phyloP scores from a whole-genome alignment of 2,888 invertebrate species.

The Nineta flava region DNA sequence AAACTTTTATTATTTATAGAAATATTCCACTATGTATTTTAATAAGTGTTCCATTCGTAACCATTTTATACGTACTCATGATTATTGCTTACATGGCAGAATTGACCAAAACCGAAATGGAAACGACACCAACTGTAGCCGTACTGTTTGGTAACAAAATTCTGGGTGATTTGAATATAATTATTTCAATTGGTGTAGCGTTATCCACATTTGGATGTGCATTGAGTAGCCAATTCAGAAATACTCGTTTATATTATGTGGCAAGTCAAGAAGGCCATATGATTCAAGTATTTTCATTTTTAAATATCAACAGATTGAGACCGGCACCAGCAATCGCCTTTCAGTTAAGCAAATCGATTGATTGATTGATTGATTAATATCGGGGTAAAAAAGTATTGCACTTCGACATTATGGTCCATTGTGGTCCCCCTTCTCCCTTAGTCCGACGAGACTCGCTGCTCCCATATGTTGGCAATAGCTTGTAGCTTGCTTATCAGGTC shows the following conservation, averaged over 20 bases:
- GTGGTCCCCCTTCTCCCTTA: no score
- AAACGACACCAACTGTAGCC: constrained; percentile 60
- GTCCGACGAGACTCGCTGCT: no score
- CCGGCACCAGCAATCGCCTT: constrained; percentile 71
- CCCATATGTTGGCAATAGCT: no score
- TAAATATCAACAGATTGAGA: constrained; percentile 55
- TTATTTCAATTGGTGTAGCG: constrained; percentile 62
- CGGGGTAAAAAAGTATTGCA: no score
- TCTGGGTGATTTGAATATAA: constrained; percentile 45
- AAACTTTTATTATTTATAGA: constrained; percentile 32
- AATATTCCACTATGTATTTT: constrained; percentile 68
- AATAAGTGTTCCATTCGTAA: constrained; percentile 69
- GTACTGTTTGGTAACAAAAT: constrained; percentile 51
- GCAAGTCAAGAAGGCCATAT: constrained; percentile 70
- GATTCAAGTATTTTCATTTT: constrained; percentile 60
- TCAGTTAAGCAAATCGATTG: no score
- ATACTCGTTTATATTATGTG: constrained; percentile 66
- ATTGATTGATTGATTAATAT: no score
- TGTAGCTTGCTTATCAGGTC: no score
- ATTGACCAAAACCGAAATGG: constrained; percentile 53
- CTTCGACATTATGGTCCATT: no score
- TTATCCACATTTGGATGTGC: constrained; percentile 66
- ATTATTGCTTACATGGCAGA: constrained; percentile 80
- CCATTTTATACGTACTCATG: constrained; percentile 63
- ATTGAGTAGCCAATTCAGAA: constrained; percentile 60